These are phyloP conservation scores for Mareca strepera DNA, from an alignment of 2,797 vertebrate species.

Conservation along the genomic window DNA sequence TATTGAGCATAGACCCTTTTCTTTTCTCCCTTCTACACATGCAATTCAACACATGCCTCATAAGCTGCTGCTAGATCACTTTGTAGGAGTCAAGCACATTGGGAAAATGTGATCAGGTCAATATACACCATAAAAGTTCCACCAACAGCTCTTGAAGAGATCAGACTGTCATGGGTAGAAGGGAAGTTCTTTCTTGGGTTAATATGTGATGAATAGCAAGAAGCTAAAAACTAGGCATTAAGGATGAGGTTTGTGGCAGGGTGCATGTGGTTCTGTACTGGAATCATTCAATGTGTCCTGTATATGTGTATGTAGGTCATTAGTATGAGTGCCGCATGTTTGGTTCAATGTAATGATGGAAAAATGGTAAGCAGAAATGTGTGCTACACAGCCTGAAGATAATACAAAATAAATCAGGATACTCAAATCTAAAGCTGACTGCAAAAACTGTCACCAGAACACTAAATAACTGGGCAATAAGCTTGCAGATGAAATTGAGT, in stretches of 20 bases:
- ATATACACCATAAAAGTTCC: background rate
- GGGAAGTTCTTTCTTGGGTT: background rate
- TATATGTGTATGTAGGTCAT: background rate
- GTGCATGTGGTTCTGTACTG: background rate
- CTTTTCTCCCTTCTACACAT: background rate
- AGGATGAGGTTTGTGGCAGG: background rate
- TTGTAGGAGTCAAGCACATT: background rate
- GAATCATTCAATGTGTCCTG: background rate
- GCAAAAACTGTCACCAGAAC: background rate
- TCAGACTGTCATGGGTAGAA: background rate
- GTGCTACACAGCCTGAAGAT: background rate
- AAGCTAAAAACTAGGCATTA: background rate
- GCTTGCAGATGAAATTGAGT: slow-evolving; percentile 3
- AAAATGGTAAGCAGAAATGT: background rate
- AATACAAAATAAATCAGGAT: slow-evolving; percentile 1
- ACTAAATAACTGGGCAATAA: slow-evolving; percentile 10
- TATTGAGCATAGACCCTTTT: background rate
- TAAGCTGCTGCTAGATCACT: background rate
- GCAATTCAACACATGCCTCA: background rate
- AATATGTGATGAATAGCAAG: background rate
- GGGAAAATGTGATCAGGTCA: background rate
- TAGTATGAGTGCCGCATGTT: background rate
- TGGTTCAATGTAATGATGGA: background rate
- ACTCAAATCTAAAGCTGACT: background rate
- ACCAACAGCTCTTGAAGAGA: background rate